A percentile compares a stretch with the other conserved stretches of the same genome.
Evolutionary conservation across 2,113 vertebrate genomes (phyloP).

Genomic region (Pandion haliaetus): DNA sequence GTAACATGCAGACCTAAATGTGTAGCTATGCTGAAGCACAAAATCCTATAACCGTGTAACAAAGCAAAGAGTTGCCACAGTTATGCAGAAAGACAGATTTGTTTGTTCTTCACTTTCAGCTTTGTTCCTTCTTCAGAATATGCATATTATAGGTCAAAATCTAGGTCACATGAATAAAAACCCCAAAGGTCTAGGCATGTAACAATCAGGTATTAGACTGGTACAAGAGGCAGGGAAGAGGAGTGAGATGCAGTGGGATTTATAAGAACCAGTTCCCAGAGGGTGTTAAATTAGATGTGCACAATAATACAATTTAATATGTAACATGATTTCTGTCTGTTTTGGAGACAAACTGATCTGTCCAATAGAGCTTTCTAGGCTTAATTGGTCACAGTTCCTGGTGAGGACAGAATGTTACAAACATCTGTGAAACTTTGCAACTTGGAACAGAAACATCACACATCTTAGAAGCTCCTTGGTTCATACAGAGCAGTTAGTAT

Average conservation of each 20-base stretch:
- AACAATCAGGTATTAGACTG: background rate
- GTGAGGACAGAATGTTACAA: background rate
- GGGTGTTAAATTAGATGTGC: background rate
- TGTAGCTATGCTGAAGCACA: background rate
- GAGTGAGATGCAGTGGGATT: background rate
- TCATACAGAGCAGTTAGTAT: background rate
- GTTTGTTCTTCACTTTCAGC: background rate
- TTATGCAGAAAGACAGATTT: background rate
- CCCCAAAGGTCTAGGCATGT: background rate
- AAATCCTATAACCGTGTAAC: background rate
- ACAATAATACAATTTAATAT: background rate
- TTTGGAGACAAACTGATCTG: background rate
- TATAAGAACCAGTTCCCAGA: background rate
- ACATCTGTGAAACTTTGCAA: background rate
- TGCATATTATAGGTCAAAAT: background rate
- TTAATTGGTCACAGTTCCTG: background rate
- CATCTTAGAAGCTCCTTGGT: background rate
- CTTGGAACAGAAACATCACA: background rate
- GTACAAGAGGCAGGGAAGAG: background rate
- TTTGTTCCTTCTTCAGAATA: background rate
- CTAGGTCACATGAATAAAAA: background rate
- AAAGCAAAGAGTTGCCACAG: background rate
- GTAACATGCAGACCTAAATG: background rate
- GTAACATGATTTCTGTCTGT: background rate
- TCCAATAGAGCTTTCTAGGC: background rate